phyloP scores from a whole-genome alignment of 2,113 vertebrate species.

The Ibidorhyncha struthersii region DNA sequence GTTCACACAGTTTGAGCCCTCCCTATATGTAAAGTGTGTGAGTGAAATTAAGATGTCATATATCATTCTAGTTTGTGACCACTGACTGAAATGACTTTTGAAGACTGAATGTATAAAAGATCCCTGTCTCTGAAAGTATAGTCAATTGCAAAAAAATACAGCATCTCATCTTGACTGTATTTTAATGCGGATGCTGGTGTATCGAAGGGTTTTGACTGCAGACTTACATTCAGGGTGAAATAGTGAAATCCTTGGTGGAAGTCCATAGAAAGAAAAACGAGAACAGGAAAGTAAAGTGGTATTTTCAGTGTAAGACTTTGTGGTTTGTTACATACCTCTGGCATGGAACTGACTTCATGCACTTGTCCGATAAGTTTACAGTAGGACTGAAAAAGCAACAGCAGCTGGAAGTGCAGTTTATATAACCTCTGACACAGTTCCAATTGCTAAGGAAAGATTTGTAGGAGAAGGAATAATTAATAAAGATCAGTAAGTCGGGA shows the following conservation, averaged over 20 bases:
- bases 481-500: background rate
- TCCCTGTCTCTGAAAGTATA: background rate
- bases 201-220: background rate
- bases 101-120: background rate
- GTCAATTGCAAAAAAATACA: background rate
- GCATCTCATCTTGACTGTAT: background rate
- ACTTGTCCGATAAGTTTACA: constrained; percentile 98
- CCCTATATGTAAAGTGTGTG: background rate
- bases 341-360: constrained; percentile 93
- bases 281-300: background rate
- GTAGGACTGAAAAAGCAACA: constrained; percentile 98
- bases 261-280: background rate
- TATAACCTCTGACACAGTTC: constrained; percentile 97
- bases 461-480: constrained; percentile 44
- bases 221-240: background rate
- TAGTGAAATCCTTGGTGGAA: background rate
- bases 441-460: constrained; percentile 86
- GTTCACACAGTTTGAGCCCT: background rate
- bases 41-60: background rate
- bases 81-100: background rate
- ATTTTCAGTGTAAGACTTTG: background rate
- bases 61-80: background rate
- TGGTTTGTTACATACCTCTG: constrained; percentile 85
- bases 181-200: background rate
- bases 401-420: constrained; percentile 98